phyloP scores from a whole-genome alignment of 2,113 vertebrate genomes.

The Dolichotis patagonum region DNA sequence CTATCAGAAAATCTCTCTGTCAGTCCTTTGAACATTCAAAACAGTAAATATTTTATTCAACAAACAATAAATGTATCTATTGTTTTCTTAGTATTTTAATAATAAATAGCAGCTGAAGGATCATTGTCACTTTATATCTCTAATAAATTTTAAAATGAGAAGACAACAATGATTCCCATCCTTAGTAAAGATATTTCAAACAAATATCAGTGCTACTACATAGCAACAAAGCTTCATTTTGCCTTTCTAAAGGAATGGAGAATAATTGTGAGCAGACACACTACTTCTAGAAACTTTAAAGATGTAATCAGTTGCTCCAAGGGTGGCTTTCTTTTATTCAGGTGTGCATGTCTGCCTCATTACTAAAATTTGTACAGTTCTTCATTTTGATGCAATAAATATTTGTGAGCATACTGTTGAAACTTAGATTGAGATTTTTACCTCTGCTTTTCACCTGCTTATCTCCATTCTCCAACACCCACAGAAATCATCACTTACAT shows the following conservation, averaged over 20 bases:
- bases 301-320: neutral
- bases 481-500: neutral
- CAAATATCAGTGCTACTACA: neutral
- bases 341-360: neutral
- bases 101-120: neutral
- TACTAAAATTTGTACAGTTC: neutral
- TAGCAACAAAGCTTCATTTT: neutral
- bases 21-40: neutral
- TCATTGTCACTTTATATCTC: neutral
- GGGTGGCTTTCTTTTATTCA: neutral
- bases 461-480: neutral
- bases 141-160: slow-evolving; percentile 24
- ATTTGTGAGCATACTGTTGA: neutral
- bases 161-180: neutral
- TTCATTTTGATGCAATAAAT: neutral
- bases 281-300: neutral
- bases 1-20: neutral
- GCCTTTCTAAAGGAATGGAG: neutral
- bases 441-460: neutral
- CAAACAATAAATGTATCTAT: neutral
- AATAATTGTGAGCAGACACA: neutral
- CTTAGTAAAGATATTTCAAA: neutral
- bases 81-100: neutral
- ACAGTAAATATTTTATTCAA: neutral
- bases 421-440: neutral